These are phyloP conservation scores for Drosophila anomalata DNA, from an alignment of 2,888 invertebrate genomes.

Conservation along the genomic window DNA sequence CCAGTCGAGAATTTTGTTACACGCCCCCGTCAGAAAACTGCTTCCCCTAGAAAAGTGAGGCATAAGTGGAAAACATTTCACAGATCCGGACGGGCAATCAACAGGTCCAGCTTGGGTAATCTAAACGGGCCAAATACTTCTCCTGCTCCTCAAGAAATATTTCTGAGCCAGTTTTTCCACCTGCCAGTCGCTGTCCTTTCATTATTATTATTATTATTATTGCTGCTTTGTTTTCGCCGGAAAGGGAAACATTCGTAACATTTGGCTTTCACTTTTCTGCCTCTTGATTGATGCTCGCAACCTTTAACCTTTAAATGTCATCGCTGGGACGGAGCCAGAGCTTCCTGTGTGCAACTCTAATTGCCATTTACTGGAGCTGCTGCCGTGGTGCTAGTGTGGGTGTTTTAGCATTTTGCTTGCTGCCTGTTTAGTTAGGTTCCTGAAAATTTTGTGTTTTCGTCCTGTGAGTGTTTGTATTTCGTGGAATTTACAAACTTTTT, in stretches of 20 bases:
- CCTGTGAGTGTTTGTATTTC: slow-evolving; percentile 31
- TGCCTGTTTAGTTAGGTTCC: slow-evolving; percentile 20
- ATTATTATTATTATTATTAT: slow-evolving; percentile 25
- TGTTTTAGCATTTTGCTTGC: slow-evolving; percentile 29
- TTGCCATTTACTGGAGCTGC: slow-evolving; percentile 29
- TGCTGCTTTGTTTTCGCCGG: slow-evolving; percentile 24
- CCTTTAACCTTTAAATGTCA: slow-evolving; percentile 76
- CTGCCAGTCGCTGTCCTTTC: slow-evolving; percentile 16
- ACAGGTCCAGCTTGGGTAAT: slow-evolving; percentile 41
- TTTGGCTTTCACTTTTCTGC: slow-evolving; percentile 39
- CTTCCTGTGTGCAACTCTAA: slow-evolving; percentile 36
- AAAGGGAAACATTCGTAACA: slow-evolving; percentile 24
- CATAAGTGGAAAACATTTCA: slow-evolving; percentile 43
- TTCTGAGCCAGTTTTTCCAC: slow-evolving; percentile 11
- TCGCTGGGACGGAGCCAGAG: slow-evolving; percentile 14
- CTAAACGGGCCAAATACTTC: slow-evolving; percentile 3
- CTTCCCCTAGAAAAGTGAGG: slow-evolving; percentile 42
- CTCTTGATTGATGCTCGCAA: slow-evolving; percentile 65
- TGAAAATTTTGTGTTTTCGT: slow-evolving; percentile 12
- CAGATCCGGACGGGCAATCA: slow-evolving; percentile 33
- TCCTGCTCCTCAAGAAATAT: neutral
- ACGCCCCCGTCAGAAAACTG: slow-evolving; percentile 31
- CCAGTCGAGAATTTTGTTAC: slow-evolving; percentile 44
- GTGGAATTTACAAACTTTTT: slow-evolving; percentile 23
- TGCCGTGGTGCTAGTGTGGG: slow-evolving; percentile 9